Evolutionary conservation across 2,888 invertebrate species (phyloP), one percentile per base, ranked within the genome.

Genomic region (Steinernema scapterisci): DNA sequence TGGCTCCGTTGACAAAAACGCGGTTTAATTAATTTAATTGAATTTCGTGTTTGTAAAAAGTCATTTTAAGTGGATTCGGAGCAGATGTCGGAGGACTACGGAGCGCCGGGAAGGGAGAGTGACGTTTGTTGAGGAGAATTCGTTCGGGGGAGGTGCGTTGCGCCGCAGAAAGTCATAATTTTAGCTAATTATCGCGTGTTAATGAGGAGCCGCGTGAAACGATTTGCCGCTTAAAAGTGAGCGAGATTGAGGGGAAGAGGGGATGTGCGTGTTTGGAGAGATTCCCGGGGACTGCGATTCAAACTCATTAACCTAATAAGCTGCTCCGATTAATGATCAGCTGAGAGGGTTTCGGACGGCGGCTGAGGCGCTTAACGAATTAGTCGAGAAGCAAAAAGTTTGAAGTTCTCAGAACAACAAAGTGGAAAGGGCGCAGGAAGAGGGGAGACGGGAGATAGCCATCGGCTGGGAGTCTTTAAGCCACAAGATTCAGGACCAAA

Each of bases 221-320:
- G 63, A 63, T 27, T 63, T 27, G 63, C 63, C 63, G 63, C 63
- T 31, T 63, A 63, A 63, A 63, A 38, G 38, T 63, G 63, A 63
- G 63, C 38, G 63, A 63, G 63, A 63, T 63, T 63, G 63, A 54
- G 54, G 21, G 63, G 16, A n/a, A 63, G 63, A 63, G 27, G 63
- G 63, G 48, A 3, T 2, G 48, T 5, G 5, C 54, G 63, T 25
- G 16, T 31, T 63, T 25, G 63, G 63, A 63, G 38, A 38, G 38
- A 3, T 9, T 38, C 38, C 38, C 38, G 38, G 9, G 25, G 63
- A 13, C 31, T 19, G 63, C 63, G 48, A 19, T 63, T 63, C 63
- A 63, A 63, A 63, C 63, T 63, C 63, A 63, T 63, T 63, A 63
- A 63, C 27, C 63, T 63, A 63, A 63, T 63, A 63, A 63, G 63